These are phyloP conservation scores for Diarsia brunnea DNA, from an alignment of 2,888 invertebrate species.

Conservation along the genomic window DNA sequence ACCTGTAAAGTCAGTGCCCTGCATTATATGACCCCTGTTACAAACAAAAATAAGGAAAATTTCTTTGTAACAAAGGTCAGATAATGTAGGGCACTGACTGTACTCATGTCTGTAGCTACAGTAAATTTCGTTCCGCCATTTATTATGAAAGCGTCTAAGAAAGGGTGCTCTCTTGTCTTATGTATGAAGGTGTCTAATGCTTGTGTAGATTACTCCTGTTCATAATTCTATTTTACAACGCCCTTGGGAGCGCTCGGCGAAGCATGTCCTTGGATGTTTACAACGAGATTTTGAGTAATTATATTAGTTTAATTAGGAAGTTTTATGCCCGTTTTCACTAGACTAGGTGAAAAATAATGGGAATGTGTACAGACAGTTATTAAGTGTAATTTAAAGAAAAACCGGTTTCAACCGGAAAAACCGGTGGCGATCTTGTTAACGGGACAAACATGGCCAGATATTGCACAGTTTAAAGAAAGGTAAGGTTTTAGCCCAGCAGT, in stretches of 20 bases:
- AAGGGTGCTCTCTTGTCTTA: constrained; percentile 10
- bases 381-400: no score
- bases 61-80: no score
- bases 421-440: no score
- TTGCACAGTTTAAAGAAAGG: no score
- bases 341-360: neutral
- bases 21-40: no score
- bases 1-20: no score
- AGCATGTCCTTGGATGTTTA: constrained; percentile 7
- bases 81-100: no score
- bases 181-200: constrained; percentile 19
- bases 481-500: no score
- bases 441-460: no score
- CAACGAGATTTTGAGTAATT: constrained; percentile 8
- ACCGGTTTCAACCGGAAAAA: no score
- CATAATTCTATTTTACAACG: constrained; percentile 38
- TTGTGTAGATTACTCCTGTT: constrained; percentile 30
- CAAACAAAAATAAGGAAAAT: no score
- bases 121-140: constrained; percentile 13
- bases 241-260: constrained; percentile 12
- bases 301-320: constrained; percentile 4
- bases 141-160: constrained; percentile 17
- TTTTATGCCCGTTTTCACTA: neutral
- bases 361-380: no score
- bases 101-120: neutral